These are phyloP conservation scores for Agrotis puta DNA, from an alignment of 2,888 invertebrate species.

Conservation along the genomic window DNA sequence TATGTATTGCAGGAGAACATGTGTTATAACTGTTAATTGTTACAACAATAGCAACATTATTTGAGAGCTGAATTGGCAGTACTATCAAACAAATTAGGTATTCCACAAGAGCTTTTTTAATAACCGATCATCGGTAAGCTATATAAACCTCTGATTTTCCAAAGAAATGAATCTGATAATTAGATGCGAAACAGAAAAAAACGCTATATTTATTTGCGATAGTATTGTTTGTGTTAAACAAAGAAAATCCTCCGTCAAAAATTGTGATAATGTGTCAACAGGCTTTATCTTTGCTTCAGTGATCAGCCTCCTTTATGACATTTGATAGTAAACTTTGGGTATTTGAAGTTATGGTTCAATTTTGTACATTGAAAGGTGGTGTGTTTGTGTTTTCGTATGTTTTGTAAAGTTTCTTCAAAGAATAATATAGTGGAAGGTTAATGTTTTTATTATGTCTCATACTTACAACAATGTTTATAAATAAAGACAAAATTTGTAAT, in stretches of 20 bases:
- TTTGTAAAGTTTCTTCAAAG: conserved; percentile 33
- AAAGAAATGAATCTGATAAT: neutral
- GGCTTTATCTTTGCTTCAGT: conserved; percentile 33
- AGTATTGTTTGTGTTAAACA: conserved; percentile 54
- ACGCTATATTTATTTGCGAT: conserved; percentile 16
- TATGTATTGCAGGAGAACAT: too few relatives aligned
- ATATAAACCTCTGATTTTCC: neutral
- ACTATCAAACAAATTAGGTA: too few relatives aligned
- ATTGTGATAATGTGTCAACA: conserved; percentile 67
- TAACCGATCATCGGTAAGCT: too few relatives aligned
- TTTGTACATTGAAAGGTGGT: neutral
- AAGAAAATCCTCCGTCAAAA: conserved; percentile 67
- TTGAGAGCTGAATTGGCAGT: too few relatives aligned
- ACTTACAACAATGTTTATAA: neutral
- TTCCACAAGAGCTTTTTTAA: too few relatives aligned
- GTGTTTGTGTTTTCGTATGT: conserved; percentile 16
- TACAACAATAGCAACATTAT: too few relatives aligned
- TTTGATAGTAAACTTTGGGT: conserved; percentile 7
- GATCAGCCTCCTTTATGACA: neutral
- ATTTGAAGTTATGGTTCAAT: neutral
- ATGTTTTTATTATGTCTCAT: neutral
- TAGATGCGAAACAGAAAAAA: conserved; percentile 8
- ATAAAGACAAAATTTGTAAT: neutral
- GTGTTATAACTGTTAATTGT: too few relatives aligned
- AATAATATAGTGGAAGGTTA: conserved; percentile 26